phyloP scores from a whole-genome alignment of 2,113 vertebrate species.

The Nothobranchius furzeri region DNA sequence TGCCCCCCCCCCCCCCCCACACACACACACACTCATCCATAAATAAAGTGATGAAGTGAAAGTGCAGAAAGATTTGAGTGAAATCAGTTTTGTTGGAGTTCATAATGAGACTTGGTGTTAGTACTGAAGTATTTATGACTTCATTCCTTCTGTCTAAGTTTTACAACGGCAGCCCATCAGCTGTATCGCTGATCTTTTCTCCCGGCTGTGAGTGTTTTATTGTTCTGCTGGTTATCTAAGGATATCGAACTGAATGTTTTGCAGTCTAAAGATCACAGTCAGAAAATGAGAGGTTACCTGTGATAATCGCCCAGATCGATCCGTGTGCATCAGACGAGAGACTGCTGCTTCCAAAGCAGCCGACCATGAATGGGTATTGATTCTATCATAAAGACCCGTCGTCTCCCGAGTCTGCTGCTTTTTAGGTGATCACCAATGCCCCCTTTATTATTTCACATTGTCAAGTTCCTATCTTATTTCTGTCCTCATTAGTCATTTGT shows the following conservation, averaged over 20 bases:
- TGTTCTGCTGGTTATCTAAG: conserved; percentile 39
- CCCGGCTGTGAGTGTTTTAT: conserved; percentile 27
- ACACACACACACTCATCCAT: too few species aligned
- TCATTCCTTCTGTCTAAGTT: conserved; percentile 3
- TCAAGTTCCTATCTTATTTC: conserved; percentile 48
- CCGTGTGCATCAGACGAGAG: conserved; percentile 63
- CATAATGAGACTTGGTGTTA: conserved; percentile 13
- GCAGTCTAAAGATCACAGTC: conserved; percentile 47
- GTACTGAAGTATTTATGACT: conserved; percentile 34
- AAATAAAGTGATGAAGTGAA: neutral
- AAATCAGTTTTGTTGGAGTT: conserved; percentile 32
- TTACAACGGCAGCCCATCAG: conserved; percentile 11
- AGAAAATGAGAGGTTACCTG: conserved; percentile 62
- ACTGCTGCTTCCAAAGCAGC: conserved; percentile 58
- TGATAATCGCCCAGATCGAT: conserved; percentile 76
- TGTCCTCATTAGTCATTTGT: conserved; percentile 17
- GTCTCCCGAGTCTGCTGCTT: conserved; percentile 59
- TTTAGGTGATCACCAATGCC: conserved; percentile 65
- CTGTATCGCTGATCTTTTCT: neutral
- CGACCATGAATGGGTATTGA: conserved; percentile 73
- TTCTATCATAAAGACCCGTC: conserved; percentile 68
- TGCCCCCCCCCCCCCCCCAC: too few species aligned
- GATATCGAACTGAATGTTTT: conserved; percentile 42
- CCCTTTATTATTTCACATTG: conserved; percentile 23
- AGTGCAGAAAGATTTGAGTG: conserved; percentile 3